phyloP scores from a whole-genome alignment of 92 coral and sea anemone species.

The Bergia puertoricense region DNA sequence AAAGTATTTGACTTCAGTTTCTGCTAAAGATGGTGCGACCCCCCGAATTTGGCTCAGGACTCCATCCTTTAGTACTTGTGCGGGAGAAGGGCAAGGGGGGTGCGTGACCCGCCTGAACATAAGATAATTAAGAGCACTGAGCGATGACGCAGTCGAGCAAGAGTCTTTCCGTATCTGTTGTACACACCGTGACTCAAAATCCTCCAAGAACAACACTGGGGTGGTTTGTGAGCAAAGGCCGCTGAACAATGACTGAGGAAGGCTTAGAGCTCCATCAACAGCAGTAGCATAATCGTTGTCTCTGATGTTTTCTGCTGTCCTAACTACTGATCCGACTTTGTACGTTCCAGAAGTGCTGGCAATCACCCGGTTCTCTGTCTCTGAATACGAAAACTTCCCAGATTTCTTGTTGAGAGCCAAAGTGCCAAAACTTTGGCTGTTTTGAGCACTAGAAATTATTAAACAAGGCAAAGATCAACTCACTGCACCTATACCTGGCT shows the following conservation, averaged over 20 bases:
- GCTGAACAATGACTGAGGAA: constrained; percentile 74
- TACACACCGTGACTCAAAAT: constrained; percentile 70
- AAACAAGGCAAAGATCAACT: neutral
- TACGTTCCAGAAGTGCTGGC: constrained; percentile 59
- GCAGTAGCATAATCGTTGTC: constrained; percentile 69
- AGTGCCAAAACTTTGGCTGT: constrained; percentile 35
- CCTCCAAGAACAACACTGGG: constrained; percentile 82
- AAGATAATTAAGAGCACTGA: constrained; percentile 83
- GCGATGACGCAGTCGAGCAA: constrained; percentile 71
- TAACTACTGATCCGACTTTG: constrained; percentile 73
- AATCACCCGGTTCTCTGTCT: constrained; percentile 52
- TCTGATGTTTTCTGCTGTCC: constrained; percentile 74
- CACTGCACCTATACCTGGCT: no score
- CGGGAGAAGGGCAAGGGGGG: constrained; percentile 74
- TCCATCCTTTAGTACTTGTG: constrained; percentile 78
- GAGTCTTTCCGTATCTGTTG: constrained; percentile 69
- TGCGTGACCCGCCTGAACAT: constrained; percentile 65
- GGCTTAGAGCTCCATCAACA: constrained; percentile 66
- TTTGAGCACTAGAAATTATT: constrained; percentile 19
- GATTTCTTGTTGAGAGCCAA: constrained; percentile 25
- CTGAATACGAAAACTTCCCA: constrained; percentile 46
- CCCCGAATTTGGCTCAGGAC: constrained; percentile 59
- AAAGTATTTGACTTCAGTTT: constrained; percentile 71
- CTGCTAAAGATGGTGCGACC: constrained; percentile 65
- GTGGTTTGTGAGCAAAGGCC: constrained; percentile 79